phyloP scores from a whole-genome alignment of 2,888 invertebrate genomes.

The Cataglyphis albicans region DNA sequence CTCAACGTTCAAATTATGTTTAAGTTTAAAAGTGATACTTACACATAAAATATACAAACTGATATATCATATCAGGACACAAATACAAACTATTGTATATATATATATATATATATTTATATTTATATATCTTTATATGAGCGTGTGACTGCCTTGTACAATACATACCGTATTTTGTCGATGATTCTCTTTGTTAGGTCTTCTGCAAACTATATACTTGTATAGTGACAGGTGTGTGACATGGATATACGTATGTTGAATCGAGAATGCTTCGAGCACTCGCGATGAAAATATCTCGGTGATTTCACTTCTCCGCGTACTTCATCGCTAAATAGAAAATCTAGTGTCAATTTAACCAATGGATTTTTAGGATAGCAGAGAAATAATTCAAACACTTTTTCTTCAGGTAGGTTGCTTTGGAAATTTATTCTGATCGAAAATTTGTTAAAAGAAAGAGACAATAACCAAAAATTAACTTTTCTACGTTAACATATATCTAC shows the following conservation, averaged over 20 bases:
- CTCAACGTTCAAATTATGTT: not conserved
- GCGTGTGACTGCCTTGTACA: not conserved
- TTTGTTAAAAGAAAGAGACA: not conserved
- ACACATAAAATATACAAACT: not conserved
- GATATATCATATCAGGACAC: not conserved
- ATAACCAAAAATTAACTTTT: not conserved
- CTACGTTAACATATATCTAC: not conserved
- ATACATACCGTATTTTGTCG: not conserved
- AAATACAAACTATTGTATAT: not conserved
- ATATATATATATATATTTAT: not conserved
- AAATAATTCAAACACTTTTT: not conserved
- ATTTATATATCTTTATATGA: not conserved
- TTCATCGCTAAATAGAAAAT: not conserved
- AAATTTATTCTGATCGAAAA: not conserved
- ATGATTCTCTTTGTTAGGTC: not conserved
- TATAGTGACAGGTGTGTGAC: slow-evolving; percentile 10
- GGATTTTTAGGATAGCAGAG: not conserved
- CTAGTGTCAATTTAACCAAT: not conserved
- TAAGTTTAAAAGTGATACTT: slow-evolving; percentile 12
- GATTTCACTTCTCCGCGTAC: not conserved
- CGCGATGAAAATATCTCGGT: not conserved
- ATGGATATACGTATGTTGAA: not conserved
- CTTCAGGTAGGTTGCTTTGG: not conserved
- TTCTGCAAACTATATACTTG: not conserved
- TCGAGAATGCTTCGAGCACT: not conserved